These are phyloP conservation scores for Amphipyra tragopoginis DNA, from an alignment of 2,888 invertebrate genomes.

Conservation along the genomic window DNA sequence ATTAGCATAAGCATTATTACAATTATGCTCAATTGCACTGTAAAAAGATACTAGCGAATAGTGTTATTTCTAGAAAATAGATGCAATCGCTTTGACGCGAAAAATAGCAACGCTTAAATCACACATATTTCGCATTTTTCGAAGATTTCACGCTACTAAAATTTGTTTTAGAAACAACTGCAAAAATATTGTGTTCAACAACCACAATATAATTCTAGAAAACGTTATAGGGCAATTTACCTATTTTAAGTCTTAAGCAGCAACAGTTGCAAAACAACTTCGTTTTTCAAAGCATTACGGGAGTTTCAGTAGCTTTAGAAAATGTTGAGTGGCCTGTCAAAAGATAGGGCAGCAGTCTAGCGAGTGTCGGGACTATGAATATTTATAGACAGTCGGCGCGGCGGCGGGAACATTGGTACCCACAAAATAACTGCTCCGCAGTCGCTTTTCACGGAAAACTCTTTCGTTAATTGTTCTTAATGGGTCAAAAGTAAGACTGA, in stretches of 20 bases:
- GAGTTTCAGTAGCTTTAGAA: constrained; percentile 24
- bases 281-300: constrained; percentile 18
- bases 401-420: constrained; percentile 29
- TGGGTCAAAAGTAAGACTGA: neutral
- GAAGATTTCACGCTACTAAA: too few relatives aligned
- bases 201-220: neutral
- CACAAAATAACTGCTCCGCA: constrained; percentile 33
- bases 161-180: too few relatives aligned
- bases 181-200: neutral
- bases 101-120: too few relatives aligned
- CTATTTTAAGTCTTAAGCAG: neutral
- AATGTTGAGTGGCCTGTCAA: constrained; percentile 56
- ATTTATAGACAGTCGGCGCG: constrained; percentile 63
- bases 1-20: too few relatives aligned
- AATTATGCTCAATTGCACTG: too few relatives aligned
- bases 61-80: too few relatives aligned
- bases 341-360: constrained; percentile 50
- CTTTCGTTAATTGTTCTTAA: constrained; percentile 10
- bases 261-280: constrained; percentile 16
- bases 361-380: constrained; percentile 63
- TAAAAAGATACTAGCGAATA: too few relatives aligned
- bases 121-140: too few relatives aligned
- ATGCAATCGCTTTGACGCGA: too few relatives aligned
- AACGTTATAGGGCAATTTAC: neutral
- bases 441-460: constrained; percentile 4